phyloP scores from a whole-genome alignment of 2,113 vertebrate species.

The Thymallus thymallus region DNA sequence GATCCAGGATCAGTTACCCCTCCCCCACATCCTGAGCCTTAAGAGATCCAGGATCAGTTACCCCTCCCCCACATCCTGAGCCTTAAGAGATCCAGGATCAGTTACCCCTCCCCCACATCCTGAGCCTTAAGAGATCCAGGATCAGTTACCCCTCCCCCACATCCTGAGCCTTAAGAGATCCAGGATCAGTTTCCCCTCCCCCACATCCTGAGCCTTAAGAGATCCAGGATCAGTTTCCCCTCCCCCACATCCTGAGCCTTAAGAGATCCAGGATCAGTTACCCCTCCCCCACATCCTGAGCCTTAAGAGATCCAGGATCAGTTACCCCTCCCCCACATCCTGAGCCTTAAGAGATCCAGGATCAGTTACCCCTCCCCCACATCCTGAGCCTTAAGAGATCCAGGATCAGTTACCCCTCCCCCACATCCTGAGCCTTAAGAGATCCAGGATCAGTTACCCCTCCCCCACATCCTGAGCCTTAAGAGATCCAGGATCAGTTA shows the following conservation, averaged over 20 bases:
- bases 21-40: conserved; percentile 38
- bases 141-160: not conserved
- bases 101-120: conserved; percentile 16
- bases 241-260: conserved; percentile 38
- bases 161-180: conserved; percentile 29
- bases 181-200: too few species aligned
- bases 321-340: conserved; percentile 16
- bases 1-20: too few species aligned
- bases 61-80: conserved; percentile 35
- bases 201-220: conserved; percentile 38
- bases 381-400: conserved; percentile 29
- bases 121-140: conserved; percentile 20
- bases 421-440: conserved; percentile 38
- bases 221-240: too few species aligned
- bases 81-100: not conserved
- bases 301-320: not conserved
- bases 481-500: too few species aligned
- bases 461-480: conserved; percentile 38
- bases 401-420: too few species aligned
- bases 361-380: not conserved
- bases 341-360: conserved; percentile 20
- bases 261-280: too few species aligned
- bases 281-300: conserved; percentile 35
- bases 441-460: too few species aligned
- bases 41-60: too few species aligned